Evolutionary conservation across 2,888 invertebrate genomes (phyloP), one percentile per base, ranked within the genome.

Genomic region (Brachyptera putata): DNA sequence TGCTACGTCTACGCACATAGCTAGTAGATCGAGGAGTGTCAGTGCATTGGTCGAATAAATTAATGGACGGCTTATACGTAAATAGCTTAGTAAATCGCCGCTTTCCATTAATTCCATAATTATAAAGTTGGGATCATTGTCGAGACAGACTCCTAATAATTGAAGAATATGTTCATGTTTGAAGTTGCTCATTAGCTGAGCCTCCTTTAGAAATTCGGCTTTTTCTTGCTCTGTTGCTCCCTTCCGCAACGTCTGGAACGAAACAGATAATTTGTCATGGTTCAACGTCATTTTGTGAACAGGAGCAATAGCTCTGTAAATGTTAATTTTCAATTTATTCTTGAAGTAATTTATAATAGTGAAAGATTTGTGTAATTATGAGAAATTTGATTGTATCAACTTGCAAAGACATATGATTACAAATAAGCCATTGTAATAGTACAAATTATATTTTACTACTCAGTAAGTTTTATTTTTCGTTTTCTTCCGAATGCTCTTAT

Each of bases 31-130:
- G 59, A 87, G 79, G 9, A 97, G 78, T 0, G 85, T 85, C 30
- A 98, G 75, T 0, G 84, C 80, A 11, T 85, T 83, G 0, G 82
- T 77, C 0, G 81, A 79, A 57, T 83, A 80, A 71, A 83, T 74
- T n/a, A 84, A 80, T 39, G 89, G 85, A 59, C 96, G 80, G 67
- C 91, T 91, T 3, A 86, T 84, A 57, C 96, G 79, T 48, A 99
- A 78, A 73, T 94, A 98, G 61, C 91, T 92, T 30, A 97, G 79
- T 60, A 99, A 77, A 76, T 98, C 98, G 0, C 98, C 97, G 3
- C 91, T 95, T 73, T 95, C 92, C 99, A 99, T 99, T 16, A 98
- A 81, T 73, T 99, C 98, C 83, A 98, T 87, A 49, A 99, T 89
- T 64, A 99, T 87, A 68, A 93, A 91, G 69, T 94, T 89, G 5